These are phyloP conservation scores for Merodon equestris DNA, from an alignment of 2,888 invertebrate species.

Conservation along the genomic window DNA sequence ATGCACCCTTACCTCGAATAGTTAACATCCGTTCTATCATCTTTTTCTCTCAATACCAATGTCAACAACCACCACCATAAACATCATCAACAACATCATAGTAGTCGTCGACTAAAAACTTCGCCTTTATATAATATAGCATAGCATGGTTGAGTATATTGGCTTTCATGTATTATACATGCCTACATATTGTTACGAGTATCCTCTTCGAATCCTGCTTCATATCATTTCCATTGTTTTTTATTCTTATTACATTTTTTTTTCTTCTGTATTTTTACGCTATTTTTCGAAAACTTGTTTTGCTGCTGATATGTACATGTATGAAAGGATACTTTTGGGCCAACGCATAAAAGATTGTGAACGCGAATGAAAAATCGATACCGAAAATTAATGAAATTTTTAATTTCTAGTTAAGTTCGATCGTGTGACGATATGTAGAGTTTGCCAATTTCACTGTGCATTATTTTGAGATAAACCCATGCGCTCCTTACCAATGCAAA, in stretches of 20 bases:
- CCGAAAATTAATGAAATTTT: slow-evolving; percentile 24
- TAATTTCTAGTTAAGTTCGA: slow-evolving; percentile 48
- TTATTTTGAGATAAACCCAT: slow-evolving; percentile 38
- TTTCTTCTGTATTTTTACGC: slow-evolving; percentile 14
- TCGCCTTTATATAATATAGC: slow-evolving; percentile 35
- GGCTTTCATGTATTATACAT: slow-evolving; percentile 38
- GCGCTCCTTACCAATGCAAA: slow-evolving; percentile 12
- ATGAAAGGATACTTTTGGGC: slow-evolving; percentile 50
- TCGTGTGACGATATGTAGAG: slow-evolving; percentile 35
- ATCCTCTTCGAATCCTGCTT: slow-evolving; percentile 34
- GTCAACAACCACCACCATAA: slow-evolving; percentile 64
- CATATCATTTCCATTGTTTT: slow-evolving; percentile 29
- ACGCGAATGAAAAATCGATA: slow-evolving; percentile 55
- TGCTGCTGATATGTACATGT: slow-evolving; percentile 18
- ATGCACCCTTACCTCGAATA: slow-evolving; percentile 58
- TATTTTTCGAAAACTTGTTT: slow-evolving; percentile 53
- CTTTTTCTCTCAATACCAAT: slow-evolving; percentile 59
- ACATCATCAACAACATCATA: slow-evolving; percentile 12
- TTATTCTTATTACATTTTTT: slow-evolving; percentile 15
- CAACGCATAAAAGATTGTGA: slow-evolving; percentile 48
- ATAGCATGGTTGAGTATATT: slow-evolving; percentile 27
- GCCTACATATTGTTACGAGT: slow-evolving; percentile 15
- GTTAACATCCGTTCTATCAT: slow-evolving; percentile 42
- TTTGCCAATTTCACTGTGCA: slow-evolving; percentile 50
- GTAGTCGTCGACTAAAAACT: slow-evolving; percentile 40